These are phyloP conservation scores for Gymnarchus niloticus DNA, from an alignment of 2,113 vertebrate genomes.

Conservation along the genomic window DNA sequence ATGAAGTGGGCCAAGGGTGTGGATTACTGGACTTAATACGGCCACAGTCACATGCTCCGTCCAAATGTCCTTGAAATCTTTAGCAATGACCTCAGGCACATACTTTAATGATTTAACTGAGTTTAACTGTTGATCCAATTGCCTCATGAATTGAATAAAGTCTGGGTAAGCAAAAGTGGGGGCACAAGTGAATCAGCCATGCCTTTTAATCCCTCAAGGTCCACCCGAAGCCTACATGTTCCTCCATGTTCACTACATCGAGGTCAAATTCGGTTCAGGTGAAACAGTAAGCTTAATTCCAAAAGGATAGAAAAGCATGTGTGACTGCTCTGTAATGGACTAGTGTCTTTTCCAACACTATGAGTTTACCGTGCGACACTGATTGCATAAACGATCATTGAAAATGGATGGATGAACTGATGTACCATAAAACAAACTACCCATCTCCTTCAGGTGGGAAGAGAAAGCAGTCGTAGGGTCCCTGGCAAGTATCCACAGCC, in stretches of 20 bases:
- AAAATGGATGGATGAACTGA: neutral
- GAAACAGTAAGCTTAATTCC: neutral
- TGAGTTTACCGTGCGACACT: neutral
- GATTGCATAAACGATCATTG: neutral
- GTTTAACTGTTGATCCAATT: conserved; percentile 40
- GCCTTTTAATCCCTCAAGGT: neutral
- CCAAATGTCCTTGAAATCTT: conserved; percentile 38
- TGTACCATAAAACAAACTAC: neutral
- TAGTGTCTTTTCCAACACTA: neutral
- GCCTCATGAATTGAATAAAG: conserved; percentile 33
- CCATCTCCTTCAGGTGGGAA: neutral
- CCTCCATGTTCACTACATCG: neutral
- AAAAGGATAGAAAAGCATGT: neutral
- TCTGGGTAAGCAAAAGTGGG: neutral
- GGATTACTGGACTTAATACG: neutral
- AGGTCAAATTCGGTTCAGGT: neutral
- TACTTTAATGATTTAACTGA: conserved; percentile 44
- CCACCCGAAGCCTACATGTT: neutral
- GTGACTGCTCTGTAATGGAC: neutral
- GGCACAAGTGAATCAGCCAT: neutral
- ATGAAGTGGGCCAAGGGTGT: neutral
- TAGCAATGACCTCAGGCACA: conserved; percentile 32
- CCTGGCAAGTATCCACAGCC: neutral
- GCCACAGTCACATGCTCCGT: conserved; percentile 23
- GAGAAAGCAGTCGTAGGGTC: neutral